These are phyloP conservation scores for Tholera decimalis DNA, from an alignment of 2,888 invertebrate genomes.

Conservation along the genomic window DNA sequence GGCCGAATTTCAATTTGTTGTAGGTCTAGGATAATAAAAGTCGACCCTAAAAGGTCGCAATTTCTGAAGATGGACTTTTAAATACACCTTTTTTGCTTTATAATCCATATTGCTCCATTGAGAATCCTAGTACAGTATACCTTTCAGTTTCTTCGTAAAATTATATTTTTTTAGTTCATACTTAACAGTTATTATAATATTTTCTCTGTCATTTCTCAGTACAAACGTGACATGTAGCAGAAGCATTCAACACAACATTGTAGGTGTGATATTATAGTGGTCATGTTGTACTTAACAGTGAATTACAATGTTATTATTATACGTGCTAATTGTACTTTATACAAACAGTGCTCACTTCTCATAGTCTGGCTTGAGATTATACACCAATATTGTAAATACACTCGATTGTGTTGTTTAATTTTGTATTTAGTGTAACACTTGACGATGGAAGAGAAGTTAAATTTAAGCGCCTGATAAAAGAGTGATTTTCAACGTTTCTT, in stretches of 20 bases:
- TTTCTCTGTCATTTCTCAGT: constrained; percentile 56
- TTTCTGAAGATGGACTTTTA: background rate
- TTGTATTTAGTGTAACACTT: background rate
- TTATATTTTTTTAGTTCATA: too few species aligned
- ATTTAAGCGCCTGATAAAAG: too few species aligned
- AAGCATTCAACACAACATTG: constrained; percentile 52
- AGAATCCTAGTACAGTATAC: too few species aligned
- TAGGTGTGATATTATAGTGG: constrained; percentile 46
- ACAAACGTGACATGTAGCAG: constrained; percentile 60
- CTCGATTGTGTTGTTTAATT: constrained; percentile 31
- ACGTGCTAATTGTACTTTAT: constrained; percentile 55
- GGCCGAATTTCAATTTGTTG: too few species aligned
- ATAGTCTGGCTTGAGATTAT: constrained; percentile 73
- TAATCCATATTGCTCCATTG: too few species aligned
- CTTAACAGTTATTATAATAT: constrained; percentile 10
- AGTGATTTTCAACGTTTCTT: too few species aligned
- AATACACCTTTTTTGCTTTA: background rate
- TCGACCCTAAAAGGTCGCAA: background rate
- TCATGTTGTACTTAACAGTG: constrained; percentile 17
- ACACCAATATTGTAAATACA: too few species aligned
- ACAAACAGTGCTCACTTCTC: constrained; percentile 51
- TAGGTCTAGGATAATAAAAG: background rate
- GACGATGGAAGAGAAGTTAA: too few species aligned
- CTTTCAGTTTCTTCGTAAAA: too few species aligned
- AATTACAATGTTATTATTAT: constrained; percentile 34